A percentile compares a stretch with the other conserved stretches of the same genome.
Conservation (phyloP, 2,888 invertebrate genomes). For the Antitype chi region DNA sequence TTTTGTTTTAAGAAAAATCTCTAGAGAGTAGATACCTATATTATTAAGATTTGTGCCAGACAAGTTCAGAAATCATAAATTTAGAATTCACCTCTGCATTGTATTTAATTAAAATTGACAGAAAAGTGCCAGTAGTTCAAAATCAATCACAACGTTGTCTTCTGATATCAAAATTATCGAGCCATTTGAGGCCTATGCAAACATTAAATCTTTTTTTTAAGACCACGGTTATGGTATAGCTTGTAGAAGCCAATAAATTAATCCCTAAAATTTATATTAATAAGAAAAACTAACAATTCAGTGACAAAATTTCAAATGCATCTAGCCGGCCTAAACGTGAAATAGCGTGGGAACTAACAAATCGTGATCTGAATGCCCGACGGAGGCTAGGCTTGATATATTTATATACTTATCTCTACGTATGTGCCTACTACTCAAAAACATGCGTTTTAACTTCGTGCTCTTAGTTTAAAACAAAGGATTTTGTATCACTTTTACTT, state of each 20-base stretch:
- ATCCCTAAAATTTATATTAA: not conserved
- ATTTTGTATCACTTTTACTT: conserved; percentile 38
- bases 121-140: not conserved
- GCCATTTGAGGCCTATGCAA: not conserved
- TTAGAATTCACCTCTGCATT: not conserved
- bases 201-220: not conserved
- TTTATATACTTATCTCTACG: conserved; percentile 49
- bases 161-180: not conserved
- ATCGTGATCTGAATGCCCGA: conserved; percentile 63
- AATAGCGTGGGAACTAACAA: conserved; percentile 60
- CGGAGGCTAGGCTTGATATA: conserved; percentile 46
- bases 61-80: not conserved
- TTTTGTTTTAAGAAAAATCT: not conserved
- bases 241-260: not conserved
- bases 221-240: not conserved
- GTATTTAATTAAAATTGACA: not conserved
- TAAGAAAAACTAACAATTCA: conserved; percentile 26
- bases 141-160: not conserved
- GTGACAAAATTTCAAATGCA: conserved; percentile 32
- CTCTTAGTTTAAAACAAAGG: conserved; percentile 10
- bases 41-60: not conserved
- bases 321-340: conserved; percentile 43
- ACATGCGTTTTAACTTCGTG: conserved; percentile 24
- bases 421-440: not conserved
- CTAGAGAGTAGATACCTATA: not conserved